Percentiles rank a stretch among this genome's conserved stretches.
Evolutionary conservation across 2,113 vertebrate species (phyloP).

Genomic region (Sminthopsis crassicaudata): DNA sequence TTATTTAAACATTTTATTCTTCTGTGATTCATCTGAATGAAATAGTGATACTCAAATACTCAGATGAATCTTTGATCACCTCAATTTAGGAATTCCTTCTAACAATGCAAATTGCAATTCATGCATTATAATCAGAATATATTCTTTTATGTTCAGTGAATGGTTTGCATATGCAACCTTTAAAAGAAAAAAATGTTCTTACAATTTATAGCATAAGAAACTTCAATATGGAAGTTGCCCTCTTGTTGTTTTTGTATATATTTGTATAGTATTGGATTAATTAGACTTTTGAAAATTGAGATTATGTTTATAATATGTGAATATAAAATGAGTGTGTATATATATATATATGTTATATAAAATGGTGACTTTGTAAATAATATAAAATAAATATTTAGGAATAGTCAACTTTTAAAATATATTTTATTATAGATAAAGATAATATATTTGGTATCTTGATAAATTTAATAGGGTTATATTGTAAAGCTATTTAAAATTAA

Average conservation of each 20-base stretch:
- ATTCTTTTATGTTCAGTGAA: conserved; percentile 27
- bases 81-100: background rate
- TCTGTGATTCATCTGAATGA: background rate
- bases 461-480: conserved; percentile 17
- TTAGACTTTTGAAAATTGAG: conserved; percentile 23
- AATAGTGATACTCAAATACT: background rate
- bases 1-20: background rate
- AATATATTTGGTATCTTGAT: background rate
- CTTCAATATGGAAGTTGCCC: conserved; percentile 6
- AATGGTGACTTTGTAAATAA: conserved; percentile 43
- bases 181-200: background rate
- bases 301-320: conserved; percentile 30
- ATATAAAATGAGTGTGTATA: conserved; percentile 9
- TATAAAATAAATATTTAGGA: conserved; percentile 26
- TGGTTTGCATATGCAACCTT: background rate
- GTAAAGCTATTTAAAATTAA: conserved; percentile 42
- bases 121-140: conserved; percentile 40
- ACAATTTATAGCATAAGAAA: background rate
- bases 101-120: background rate
- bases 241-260: conserved; percentile 51
- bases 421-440: conserved; percentile 46
- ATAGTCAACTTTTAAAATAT: conserved; percentile 50
- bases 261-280: conserved; percentile 26
- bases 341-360: background rate
- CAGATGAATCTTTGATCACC: background rate